Evolutionary conservation across 2,888 invertebrate species (phyloP).

Genomic region (Blastobasis lacticolella): DNA sequence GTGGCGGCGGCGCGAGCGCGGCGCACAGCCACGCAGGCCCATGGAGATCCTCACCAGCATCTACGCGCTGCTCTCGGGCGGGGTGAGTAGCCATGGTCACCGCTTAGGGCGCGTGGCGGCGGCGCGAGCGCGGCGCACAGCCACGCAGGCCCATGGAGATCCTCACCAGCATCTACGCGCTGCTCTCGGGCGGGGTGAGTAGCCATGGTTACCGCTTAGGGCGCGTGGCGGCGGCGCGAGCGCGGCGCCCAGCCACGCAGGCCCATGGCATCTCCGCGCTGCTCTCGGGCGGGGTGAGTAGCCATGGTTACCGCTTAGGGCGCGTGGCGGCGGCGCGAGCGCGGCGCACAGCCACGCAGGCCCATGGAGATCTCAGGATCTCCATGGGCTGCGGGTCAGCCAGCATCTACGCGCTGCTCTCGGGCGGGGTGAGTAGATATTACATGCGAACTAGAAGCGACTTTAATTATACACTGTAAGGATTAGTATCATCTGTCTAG

Average conservation of each 20-base stretch:
- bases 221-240: not conserved
- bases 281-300: conserved; percentile 63
- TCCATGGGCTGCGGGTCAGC: too few species aligned
- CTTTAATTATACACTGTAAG: too few species aligned
- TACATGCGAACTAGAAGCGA: too few species aligned
- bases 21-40: conserved; percentile 63
- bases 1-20: conserved; percentile 65
- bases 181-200: conserved; percentile 66
- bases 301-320: not conserved
- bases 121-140: conserved; percentile 33
- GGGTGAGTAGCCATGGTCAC: conserved; percentile 35
- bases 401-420: conserved; percentile 68
- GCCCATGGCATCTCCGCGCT: conserved; percentile 71
- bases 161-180: conserved; percentile 69
- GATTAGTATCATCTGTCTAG: too few species aligned
- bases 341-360: conserved; percentile 58
- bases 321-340: not conserved
- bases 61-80: conserved; percentile 68
- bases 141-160: conserved; percentile 71
- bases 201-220: not conserved
- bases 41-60: conserved; percentile 72
- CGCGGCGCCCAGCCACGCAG: conserved; percentile 55
- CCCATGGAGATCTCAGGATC: conserved; percentile 73
- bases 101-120: not conserved
- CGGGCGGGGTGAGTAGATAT: conserved; percentile 60